A percentile compares a stretch with the other conserved stretches of the same genome.
Conservation (phyloP, 37 sponge, comb jelly and placozoan genomes). For the Beroe ovata region DNA sequence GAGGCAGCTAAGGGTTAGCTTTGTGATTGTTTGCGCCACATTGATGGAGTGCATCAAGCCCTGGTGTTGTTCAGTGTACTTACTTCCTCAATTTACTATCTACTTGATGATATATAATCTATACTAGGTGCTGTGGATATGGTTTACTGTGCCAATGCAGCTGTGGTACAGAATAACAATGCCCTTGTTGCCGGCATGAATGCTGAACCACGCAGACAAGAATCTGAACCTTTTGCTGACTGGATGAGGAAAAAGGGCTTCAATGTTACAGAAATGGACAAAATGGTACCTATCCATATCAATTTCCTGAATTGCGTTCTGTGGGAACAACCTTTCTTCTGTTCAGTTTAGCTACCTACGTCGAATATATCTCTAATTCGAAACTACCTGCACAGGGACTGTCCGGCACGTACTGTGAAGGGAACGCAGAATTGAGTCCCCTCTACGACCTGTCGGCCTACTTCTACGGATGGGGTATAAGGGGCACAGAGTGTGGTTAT, state of each 20-base stretch:
- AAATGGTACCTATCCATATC: conserved; percentile 21
- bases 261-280: conserved; percentile 15
- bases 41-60: too few species aligned
- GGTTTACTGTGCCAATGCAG: conserved; percentile 42
- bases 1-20: not conserved
- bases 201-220: not conserved
- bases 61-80: not conserved
- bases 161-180: conserved; percentile 31
- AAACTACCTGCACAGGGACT: too few species aligned
- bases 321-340: too few species aligned
- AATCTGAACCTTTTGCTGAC: conserved; percentile 4
- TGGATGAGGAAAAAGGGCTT: conserved; percentile 31
- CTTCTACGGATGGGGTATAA: conserved; percentile 36
- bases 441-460: not conserved
- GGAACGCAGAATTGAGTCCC: conserved; percentile 45
- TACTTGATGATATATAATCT: too few species aligned
- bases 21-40: too few species aligned
- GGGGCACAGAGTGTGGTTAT: not conserved
- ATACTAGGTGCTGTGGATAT: conserved; percentile 53
- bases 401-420: conserved; percentile 36
- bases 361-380: too few species aligned
- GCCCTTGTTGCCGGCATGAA: conserved; percentile 29
- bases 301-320: too few species aligned
- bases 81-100: too few species aligned
- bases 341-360: too few species aligned